Base-by-base conservation (phyloP, 2,113 vertebrate genomes). In the Corvus moneduloides region DNA sequence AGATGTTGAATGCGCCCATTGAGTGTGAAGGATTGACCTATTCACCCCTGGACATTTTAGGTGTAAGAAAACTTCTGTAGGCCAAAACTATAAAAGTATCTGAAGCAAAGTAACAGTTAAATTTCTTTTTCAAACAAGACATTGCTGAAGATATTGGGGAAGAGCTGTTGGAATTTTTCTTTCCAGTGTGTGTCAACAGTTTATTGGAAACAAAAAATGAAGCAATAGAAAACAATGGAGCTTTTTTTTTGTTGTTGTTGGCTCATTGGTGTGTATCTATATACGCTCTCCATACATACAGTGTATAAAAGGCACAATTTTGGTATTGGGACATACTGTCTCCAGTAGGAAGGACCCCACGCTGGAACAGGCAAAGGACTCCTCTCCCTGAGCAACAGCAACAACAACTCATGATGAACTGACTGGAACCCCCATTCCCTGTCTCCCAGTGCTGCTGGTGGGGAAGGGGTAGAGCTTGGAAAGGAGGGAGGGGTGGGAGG, bases 41-140 rank as follows among this genome's bases (percentile, higher is more conserved):
- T 83, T 96, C 87, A 91, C 91, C 84, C 41, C 18, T 86, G 43
- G 43, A 6, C 51, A 59, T 93, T 91, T 85, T 44, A 93, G 52
- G 91, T 63, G 67, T 73, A 87, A 96, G 55, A 90, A 93, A 88
- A 83, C 12, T 62, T 93, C 43, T 92, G 24, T 55, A 55, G 87
- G 82, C 87, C 82, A 96, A 91, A 91, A 33, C 11, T 74, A 79
- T 93, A 90, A 94, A 94, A 84, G 33, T 11, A 48, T 87, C 46
- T 80, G 74, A 87, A 91, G 49, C 28, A 82, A 84, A 79, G 24
- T 19, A 87, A 58, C 21, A 63, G 71, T 77, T 87, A 87, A 64
- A 73, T 55, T 78, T 93, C 30, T 85, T 76, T 67, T 71, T 46
- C 51, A 93, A 85, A 90, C 19, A 77, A 59, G 54, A 73, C 6